phyloP scores from a whole-genome alignment of 2,113 vertebrate species.

The Sander lucioperca region DNA sequence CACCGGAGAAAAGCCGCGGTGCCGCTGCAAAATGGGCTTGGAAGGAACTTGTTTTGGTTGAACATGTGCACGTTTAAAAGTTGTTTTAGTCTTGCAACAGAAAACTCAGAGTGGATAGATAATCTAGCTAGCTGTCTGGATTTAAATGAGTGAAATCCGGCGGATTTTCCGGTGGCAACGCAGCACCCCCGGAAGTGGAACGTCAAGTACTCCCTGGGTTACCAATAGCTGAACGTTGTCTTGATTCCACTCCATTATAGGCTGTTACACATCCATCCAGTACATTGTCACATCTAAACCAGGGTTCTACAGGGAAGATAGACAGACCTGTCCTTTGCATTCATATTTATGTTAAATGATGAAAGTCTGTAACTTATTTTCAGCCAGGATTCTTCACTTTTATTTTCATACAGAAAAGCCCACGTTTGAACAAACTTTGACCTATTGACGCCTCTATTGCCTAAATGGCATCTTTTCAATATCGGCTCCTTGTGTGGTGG shows the following conservation, averaged over 20 bases:
- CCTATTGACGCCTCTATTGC: background rate
- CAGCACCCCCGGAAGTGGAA: no score
- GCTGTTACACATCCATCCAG: conserved; percentile 51
- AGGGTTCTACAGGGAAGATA: background rate
- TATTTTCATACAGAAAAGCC: background rate
- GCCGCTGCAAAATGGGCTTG: no score
- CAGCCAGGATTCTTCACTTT: background rate
- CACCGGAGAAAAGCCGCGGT: no score
- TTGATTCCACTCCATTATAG: background rate
- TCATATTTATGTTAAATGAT: background rate
- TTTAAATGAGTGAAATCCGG: no score
- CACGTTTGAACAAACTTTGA: background rate
- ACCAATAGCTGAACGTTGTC: conserved; percentile 53
- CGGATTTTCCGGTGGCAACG: no score
- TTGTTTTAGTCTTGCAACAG: no score
- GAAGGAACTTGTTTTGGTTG: no score
- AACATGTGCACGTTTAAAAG: no score
- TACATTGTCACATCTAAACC: background rate
- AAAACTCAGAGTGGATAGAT: no score
- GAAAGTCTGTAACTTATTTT: background rate
- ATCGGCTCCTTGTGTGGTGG: background rate
- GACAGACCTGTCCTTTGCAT: background rate
- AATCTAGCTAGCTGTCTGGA: no score
- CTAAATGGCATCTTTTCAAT: background rate
- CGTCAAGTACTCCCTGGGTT: background rate